phyloP scores from a whole-genome alignment of 2,113 vertebrate species.

The Pygoscelis adeliae region DNA sequence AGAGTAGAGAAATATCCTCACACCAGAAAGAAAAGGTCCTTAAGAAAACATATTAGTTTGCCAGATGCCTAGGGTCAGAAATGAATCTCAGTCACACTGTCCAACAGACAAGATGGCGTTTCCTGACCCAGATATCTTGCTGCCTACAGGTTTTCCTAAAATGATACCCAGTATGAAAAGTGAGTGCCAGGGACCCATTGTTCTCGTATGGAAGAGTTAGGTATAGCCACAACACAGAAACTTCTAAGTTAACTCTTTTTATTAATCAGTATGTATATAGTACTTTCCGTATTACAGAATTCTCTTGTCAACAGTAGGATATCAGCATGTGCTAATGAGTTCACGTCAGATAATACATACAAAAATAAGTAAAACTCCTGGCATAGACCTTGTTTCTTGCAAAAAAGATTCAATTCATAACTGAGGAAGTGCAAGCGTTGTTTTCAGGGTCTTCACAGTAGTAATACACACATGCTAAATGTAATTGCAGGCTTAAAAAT shows the following conservation, averaged over 20 bases:
- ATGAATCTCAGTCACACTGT: neutral
- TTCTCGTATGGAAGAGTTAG: neutral
- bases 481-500: neutral
- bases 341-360: neutral
- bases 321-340: neutral
- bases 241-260: neutral
- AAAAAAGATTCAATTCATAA: neutral
- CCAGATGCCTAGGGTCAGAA: neutral
- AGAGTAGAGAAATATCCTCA: neutral
- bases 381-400: neutral
- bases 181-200: accelerated
- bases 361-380: neutral
- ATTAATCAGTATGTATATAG: neutral
- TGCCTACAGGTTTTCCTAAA: neutral
- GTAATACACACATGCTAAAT: neutral
- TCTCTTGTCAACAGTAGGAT: neutral
- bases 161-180: neutral
- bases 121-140: neutral
- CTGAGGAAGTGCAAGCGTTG: neutral
- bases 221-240: neutral
- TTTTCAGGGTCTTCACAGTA: neutral
- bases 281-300: neutral
- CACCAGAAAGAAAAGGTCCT: neutral
- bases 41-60: neutral
- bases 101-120: neutral